Evolutionary conservation across 2,888 invertebrate genomes (phyloP).

Genomic region (Corbicula japonica): DNA sequence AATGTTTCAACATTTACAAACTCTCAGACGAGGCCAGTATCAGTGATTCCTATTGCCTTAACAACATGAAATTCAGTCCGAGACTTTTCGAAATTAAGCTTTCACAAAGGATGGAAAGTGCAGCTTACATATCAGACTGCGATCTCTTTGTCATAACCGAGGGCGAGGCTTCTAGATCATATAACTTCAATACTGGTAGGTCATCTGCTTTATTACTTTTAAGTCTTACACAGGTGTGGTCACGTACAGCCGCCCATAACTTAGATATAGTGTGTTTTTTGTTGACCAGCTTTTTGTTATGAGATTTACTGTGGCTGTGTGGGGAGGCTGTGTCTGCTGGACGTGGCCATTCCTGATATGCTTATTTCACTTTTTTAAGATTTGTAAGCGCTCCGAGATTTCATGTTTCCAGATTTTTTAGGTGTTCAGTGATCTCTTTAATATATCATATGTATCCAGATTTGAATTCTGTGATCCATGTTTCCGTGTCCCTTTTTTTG

Average conservation of each 20-base stretch:
- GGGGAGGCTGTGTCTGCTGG: too few relatives aligned
- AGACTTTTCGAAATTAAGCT: conserved; percentile 84
- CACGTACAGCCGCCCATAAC: not conserved
- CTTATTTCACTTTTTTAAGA: too few relatives aligned
- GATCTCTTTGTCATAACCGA: conserved; percentile 83
- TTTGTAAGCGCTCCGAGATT: too few relatives aligned
- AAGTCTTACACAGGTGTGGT: not conserved
- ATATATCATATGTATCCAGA: too few relatives aligned
- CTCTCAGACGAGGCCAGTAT: conserved; percentile 74
- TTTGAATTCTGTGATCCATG: too few relatives aligned
- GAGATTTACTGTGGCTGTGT: too few relatives aligned
- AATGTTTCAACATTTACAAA: conserved; percentile 85
- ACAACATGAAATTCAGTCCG: conserved; percentile 84
- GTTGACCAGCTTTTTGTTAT: too few relatives aligned
- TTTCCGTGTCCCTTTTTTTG: too few relatives aligned
- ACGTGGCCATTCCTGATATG: too few relatives aligned
- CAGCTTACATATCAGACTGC: conserved; percentile 82
- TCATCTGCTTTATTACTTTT: not conserved
- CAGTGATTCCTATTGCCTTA: conserved; percentile 79
- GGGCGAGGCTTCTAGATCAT: conserved; percentile 82
- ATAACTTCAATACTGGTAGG: conserved; percentile 84
- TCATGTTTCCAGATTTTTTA: too few relatives aligned
- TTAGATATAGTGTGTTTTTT: too few relatives aligned
- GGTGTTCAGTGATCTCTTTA: too few relatives aligned
- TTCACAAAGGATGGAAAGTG: conserved; percentile 81